phyloP scores from a whole-genome alignment of 2,888 invertebrate species.

The Polydrusus cervinus region DNA sequence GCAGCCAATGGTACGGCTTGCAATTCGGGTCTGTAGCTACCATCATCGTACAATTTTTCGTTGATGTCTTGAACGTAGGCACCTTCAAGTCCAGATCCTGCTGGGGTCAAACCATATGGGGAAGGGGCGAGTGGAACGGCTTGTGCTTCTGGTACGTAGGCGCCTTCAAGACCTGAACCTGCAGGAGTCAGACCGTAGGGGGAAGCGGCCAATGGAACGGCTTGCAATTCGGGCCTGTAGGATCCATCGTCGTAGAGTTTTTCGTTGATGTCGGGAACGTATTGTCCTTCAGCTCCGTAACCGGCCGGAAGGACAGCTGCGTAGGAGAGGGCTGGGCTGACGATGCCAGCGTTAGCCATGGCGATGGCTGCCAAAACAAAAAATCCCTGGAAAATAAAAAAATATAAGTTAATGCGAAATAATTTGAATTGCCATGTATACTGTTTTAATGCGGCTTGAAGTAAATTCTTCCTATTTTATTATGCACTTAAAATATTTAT shows the following conservation, averaged over 20 bases:
- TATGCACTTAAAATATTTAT: neutral
- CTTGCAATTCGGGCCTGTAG: constrained; percentile 62
- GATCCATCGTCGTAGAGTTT: constrained; percentile 64
- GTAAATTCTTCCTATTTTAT: neutral
- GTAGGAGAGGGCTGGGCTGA: constrained; percentile 54
- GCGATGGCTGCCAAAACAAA: constrained; percentile 57
- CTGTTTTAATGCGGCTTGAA: neutral
- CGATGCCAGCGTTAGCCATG: constrained; percentile 57
- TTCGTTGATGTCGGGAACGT: constrained; percentile 62
- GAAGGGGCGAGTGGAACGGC: constrained; percentile 57
- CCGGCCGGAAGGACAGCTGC: constrained; percentile 57
- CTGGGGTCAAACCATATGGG: constrained; percentile 58
- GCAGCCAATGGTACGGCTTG: constrained; percentile 57
- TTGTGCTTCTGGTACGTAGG: constrained; percentile 61
- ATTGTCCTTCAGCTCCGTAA: constrained; percentile 61
- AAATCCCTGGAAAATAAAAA: constrained; percentile 45
- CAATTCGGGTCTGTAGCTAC: constrained; percentile 63
- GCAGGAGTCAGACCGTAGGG: constrained; percentile 60
- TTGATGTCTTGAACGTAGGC: constrained; percentile 62
- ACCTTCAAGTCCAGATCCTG: constrained; percentile 63
- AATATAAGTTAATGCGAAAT: neutral
- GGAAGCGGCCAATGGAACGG: constrained; percentile 57
- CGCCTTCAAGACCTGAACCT: constrained; percentile 63
- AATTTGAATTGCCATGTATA: too few species aligned
- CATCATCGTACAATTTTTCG: constrained; percentile 65